Conservation (phyloP, 2,888 invertebrate genomes). For the Spodoptera littoralis region DNA sequence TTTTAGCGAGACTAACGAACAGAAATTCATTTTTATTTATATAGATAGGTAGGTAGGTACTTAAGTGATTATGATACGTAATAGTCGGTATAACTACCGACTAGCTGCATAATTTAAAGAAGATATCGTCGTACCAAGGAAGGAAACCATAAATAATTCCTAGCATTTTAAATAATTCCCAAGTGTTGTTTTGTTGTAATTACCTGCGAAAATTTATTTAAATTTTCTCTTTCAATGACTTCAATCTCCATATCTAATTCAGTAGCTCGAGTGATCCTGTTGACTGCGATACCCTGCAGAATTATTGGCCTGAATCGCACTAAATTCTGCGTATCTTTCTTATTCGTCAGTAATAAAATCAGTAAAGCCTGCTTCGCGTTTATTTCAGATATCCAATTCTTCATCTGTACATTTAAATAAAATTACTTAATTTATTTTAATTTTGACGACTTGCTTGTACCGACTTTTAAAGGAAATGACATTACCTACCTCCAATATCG, state of each 20-base stretch:
- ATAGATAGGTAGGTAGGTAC: no score
- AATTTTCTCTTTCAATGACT: conserved; percentile 80
- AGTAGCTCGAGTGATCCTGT: conserved; percentile 76
- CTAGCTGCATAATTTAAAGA: no score
- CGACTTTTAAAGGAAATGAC: background rate
- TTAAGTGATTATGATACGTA: no score
- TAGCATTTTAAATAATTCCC: no score
- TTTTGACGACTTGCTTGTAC: background rate
- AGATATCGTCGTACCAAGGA: no score
- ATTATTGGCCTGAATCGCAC: conserved; percentile 72
- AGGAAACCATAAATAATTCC: no score
- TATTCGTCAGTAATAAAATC: conserved; percentile 75
- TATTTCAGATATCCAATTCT: conserved; percentile 76
- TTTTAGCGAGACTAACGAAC: no score
- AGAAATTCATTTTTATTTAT: no score
- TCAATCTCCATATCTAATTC: conserved; percentile 84
- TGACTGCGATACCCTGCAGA: conserved; percentile 81
- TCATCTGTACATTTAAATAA: conserved; percentile 68
- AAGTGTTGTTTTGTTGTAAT: background rate
- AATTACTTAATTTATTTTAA: background rate
- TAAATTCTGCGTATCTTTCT: conserved; percentile 78
- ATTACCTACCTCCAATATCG: conserved; percentile 70
- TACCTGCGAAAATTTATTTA: conserved; percentile 72
- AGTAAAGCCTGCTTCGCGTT: conserved; percentile 78
- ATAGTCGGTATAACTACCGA: no score